These are phyloP conservation scores for Hyalella azteca DNA, from an alignment of 2,888 invertebrate species.

Conservation along the genomic window DNA sequence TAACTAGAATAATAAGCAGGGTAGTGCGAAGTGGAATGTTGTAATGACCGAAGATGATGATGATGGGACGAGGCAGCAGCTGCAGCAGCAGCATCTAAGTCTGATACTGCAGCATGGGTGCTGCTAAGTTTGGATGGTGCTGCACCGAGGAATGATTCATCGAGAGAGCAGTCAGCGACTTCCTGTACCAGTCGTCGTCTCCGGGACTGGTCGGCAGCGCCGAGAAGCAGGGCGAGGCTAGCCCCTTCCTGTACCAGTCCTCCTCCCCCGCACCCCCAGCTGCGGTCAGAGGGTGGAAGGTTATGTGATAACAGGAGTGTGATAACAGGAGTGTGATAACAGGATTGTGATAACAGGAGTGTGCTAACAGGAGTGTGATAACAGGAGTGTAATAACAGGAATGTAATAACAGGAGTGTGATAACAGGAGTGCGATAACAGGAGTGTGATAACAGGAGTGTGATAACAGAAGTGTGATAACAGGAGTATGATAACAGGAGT, in stretches of 20 bases:
- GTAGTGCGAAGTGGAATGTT: conserved; percentile 40
- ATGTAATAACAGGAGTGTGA: no score
- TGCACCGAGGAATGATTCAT: conserved; percentile 82
- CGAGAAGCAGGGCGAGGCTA: conserved; percentile 68
- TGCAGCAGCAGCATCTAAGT: conserved; percentile 62
- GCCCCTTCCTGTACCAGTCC: conserved; percentile 98
- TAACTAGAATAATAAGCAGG: conserved; percentile 58
- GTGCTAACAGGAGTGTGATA: no score
- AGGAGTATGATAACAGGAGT: no score
- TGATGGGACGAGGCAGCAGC: conserved; percentile 46
- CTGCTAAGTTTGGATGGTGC: conserved; percentile 86
- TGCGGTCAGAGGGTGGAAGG: conserved; percentile 61
- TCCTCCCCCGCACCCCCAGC: conserved; percentile 90
- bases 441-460: no score
- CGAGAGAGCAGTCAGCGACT: conserved; percentile 92
- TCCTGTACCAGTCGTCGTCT: conserved; percentile 98
- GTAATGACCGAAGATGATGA: conserved; percentile 32
- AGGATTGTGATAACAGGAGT: no score
- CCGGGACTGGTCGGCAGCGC: conserved; percentile 67
- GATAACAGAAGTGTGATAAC: no score
- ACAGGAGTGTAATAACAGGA: no score
- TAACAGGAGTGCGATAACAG: no score
- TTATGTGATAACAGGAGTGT: conserved; percentile 39
- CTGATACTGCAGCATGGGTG: conserved; percentile 95
- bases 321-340: no score